These are phyloP conservation scores for Neoitamus cyanurus DNA, from an alignment of 2,888 invertebrate species.

Conservation along the genomic window DNA sequence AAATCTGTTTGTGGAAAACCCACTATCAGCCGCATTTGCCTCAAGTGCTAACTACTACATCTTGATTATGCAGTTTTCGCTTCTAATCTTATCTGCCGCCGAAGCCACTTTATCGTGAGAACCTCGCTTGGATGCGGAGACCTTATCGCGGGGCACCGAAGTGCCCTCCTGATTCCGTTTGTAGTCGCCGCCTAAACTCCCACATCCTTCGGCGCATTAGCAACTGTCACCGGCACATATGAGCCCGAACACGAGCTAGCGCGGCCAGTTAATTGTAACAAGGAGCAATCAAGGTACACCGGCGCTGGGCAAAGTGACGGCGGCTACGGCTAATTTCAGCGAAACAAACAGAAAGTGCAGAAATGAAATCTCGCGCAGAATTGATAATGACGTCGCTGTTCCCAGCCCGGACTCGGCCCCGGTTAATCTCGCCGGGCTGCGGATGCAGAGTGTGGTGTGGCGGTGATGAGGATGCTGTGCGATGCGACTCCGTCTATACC, in stretches of 20 bases:
- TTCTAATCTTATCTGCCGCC: neutral
- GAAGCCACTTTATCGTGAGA: constrained; percentile 9
- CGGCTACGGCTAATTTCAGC: constrained; percentile 55
- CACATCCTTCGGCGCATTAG: constrained; percentile 13
- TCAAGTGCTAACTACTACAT: neutral
- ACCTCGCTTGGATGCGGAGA: neutral
- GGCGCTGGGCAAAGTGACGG: constrained; percentile 54
- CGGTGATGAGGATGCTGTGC: neutral
- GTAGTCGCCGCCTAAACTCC: constrained; percentile 29
- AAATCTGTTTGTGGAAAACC: neutral
- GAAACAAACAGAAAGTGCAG: constrained; percentile 64
- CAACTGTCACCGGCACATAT: constrained; percentile 18
- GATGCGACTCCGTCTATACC: neutral
- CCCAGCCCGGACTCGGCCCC: neutral
- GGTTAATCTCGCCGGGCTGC: neutral
- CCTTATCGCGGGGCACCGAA: neutral
- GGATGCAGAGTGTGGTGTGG: neutral
- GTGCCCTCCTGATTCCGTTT: neutral
- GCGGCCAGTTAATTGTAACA: constrained; percentile 55
- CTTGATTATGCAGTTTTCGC: constrained; percentile 10
- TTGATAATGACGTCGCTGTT: constrained; percentile 58
- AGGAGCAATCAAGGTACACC: constrained; percentile 55
- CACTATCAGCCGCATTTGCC: neutral
- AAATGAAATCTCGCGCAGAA: constrained; percentile 65
- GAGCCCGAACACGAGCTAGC: neutral